phyloP scores from a whole-genome alignment of 2,113 vertebrate genomes.

The Mastomys coucha region DNA sequence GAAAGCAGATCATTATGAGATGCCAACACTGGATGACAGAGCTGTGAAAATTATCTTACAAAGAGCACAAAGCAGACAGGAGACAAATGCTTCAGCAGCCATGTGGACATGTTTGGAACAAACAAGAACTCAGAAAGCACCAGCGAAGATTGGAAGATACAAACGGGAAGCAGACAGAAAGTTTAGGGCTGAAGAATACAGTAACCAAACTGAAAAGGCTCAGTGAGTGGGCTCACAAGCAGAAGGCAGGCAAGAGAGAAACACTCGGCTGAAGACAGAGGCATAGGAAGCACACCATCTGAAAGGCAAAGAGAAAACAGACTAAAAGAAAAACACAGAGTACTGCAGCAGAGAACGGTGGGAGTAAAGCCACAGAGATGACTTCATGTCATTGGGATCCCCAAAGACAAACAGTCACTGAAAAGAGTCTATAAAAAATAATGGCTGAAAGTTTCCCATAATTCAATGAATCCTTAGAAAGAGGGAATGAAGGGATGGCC shows the following conservation, averaged over 20 bases:
- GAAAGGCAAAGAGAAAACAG: conserved; percentile 12
- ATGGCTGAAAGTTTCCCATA: background rate
- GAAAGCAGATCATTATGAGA: background rate
- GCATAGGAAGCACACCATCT: background rate
- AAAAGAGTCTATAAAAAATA: background rate
- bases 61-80: background rate
- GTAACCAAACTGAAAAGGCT: background rate
- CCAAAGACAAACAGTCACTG: background rate
- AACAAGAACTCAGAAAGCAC: background rate
- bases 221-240: background rate
- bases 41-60: background rate
- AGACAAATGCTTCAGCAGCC: background rate
- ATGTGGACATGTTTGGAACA: background rate
- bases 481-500: background rate
- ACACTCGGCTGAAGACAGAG: background rate
- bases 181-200: conserved; percentile 43
- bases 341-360: background rate
- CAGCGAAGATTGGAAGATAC: background rate
- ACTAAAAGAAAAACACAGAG: background rate
- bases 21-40: background rate
- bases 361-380: background rate
- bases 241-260: background rate
- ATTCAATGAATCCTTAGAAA: background rate
- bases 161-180: conserved; percentile 25
- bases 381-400: background rate